Base-by-base conservation (phyloP, 2,888 invertebrate genomes). In the Anthrax anthrax region DNA sequence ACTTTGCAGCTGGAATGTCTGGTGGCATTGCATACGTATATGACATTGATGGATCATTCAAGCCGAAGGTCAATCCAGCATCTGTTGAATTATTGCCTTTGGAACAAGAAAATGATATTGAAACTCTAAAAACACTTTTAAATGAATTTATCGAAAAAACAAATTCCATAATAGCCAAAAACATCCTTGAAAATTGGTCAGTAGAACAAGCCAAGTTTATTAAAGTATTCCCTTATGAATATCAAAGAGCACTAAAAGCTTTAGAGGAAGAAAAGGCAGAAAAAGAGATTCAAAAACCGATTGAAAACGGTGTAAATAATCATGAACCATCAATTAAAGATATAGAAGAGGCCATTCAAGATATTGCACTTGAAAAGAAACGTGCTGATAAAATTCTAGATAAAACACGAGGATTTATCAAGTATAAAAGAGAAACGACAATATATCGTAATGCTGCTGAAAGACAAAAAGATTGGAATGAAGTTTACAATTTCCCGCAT, bases 1-100 rank as follows among this genome's bases (percentile, higher is more conserved):
- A 98, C 73, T 98, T 98, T 72, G 97, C 95, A 10, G 98, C 98
- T 41, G 98, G 97, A 56, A 98, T 98, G 97, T 95, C 95, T 47
- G 81, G 81, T 50, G 92, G 92, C 49, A 85, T 97, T 54, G 97
- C 97, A 0, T 98, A 89, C 64, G 87, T 97, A 14, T 85, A 89
- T 64, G 95, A 97, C 62, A 76, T 84, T 44, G 87, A 88, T 63
- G 85, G 84, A 4, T 83, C 84, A 9, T 90, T 89, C 69, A 77
- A 77, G 47, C 77, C 83, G 54, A 87, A 88, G 64, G 96, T 96
- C 60, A 98, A 98, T 69, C 77, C 76, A n/a, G 91, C 92, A 68
- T 87, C 85, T 73, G 95, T 98, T n/a, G 91, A 94, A 58, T 70
- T 97, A 17, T 74, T 94, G 48, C 81, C 87, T 2, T 62, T 96